Conservation (phyloP, 2,888 invertebrate species). For the Apodemia duryi region DNA sequence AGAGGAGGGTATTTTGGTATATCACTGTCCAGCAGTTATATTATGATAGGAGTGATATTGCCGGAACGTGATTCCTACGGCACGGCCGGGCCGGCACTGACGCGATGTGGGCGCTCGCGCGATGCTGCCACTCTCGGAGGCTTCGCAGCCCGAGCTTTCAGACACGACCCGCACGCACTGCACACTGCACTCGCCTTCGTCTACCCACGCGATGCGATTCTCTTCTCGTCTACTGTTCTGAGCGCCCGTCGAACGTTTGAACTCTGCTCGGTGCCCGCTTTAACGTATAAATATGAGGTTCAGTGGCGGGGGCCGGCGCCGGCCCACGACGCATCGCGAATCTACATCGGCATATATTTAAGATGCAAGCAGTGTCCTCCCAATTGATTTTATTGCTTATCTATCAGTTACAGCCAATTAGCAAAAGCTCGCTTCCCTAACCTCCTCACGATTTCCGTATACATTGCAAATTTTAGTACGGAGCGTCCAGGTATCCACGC, state of each 20-base stretch:
- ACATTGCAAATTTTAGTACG: conserved; percentile 47
- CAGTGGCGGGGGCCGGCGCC: conserved; percentile 74
- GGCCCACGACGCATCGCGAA: conserved; percentile 63
- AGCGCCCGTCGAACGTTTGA: conserved; percentile 77
- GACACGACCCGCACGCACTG: conserved; percentile 75
- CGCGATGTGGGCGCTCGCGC: conserved; percentile 58
- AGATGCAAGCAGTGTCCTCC: conserved; percentile 75
- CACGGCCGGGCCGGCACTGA: conserved; percentile 80
- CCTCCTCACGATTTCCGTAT: conserved; percentile 54
- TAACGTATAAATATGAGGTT: conserved; percentile 77
- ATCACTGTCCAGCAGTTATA: conserved; percentile 56
- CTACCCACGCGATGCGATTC: conserved; percentile 73
- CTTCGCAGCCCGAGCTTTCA: conserved; percentile 76
- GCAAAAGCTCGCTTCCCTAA: conserved; percentile 57
- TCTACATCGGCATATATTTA: conserved; percentile 73
- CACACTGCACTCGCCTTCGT: conserved; percentile 77
- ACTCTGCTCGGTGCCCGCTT: conserved; percentile 73
- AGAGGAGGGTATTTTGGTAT: conserved; percentile 35
- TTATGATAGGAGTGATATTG: conserved; percentile 41
- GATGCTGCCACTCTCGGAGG: conserved; percentile 57
- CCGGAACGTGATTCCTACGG: conserved; percentile 70
- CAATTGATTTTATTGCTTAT: conserved; percentile 74
- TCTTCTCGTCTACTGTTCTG: conserved; percentile 73
- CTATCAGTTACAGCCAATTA: conserved; percentile 72
- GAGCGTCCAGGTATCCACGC: not conserved